Conservation (phyloP, 2,888 invertebrate genomes). For the Drosophila demipolita region DNA sequence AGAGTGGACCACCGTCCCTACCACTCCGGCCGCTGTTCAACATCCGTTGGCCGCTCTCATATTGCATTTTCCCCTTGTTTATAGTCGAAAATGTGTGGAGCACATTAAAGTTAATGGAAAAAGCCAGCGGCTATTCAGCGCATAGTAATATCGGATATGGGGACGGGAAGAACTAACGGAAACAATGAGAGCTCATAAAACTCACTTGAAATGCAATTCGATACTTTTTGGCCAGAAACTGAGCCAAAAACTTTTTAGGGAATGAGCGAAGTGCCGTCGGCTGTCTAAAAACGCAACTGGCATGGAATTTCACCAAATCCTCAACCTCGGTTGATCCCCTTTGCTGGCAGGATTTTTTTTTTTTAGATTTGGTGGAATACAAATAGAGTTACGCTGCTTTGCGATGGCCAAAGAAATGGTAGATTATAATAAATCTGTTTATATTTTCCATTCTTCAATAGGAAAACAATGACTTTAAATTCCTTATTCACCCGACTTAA, state of each 20-base stretch:
- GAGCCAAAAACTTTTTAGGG: conserved; percentile 50
- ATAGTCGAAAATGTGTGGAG: conserved; percentile 34
- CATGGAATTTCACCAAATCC: neutral
- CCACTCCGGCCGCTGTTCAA: neutral
- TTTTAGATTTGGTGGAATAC: neutral
- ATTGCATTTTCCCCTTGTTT: conserved; percentile 43
- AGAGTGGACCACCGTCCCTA: conserved; percentile 28
- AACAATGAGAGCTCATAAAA: conserved; percentile 43
- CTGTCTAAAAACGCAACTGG: conserved; percentile 7
- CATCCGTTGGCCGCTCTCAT: neutral
- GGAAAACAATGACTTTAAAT: conserved; percentile 13
- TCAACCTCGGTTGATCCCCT: neutral
- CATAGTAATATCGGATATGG: conserved; percentile 1
- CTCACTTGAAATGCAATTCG: conserved; percentile 47
- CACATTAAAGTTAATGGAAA: conserved; percentile 69
- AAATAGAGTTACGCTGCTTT: conserved; percentile 34
- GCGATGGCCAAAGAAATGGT: conserved; percentile 9
- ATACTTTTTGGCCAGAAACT: conserved; percentile 36
- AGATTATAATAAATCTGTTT: conserved; percentile 16
- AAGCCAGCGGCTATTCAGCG: conserved; percentile 30
- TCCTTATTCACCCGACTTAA: conserved; percentile 3
- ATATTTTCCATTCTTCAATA: conserved; percentile 3
- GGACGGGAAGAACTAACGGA: neutral
- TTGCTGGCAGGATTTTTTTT: neutral
- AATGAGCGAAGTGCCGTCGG: conserved; percentile 46